phyloP scores from a whole-genome alignment of 2,797 vertebrate genomes.

The Alosa sapidissima region DNA sequence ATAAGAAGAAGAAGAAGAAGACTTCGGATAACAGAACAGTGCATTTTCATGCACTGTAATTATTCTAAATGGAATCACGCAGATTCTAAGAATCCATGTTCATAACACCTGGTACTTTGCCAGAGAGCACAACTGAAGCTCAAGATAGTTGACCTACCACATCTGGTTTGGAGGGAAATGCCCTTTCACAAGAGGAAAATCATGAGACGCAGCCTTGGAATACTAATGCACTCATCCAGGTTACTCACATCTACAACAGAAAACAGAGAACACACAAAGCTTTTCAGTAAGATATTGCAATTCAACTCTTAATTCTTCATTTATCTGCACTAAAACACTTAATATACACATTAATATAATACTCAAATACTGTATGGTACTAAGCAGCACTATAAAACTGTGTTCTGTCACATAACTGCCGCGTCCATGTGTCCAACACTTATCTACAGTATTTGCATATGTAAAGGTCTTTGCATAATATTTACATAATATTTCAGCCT shows the following conservation, averaged over 20 bases:
- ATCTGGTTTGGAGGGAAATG: background rate
- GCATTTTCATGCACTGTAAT: no score
- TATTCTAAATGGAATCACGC: background rate
- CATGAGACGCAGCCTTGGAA: background rate
- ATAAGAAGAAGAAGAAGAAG: no score
- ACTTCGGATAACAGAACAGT: no score
- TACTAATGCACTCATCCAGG: background rate
- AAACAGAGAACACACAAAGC: background rate
- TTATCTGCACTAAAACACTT: background rate
- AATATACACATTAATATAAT: background rate
- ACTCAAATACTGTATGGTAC: background rate
- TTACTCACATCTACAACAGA: background rate
- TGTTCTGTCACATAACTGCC: background rate
- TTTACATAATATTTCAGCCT: background rate
- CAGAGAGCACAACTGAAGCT: background rate
- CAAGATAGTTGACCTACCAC: conserved; percentile 21
- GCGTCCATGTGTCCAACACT: background rate
- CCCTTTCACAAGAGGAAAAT: background rate
- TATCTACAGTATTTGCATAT: background rate
- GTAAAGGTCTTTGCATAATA: background rate
- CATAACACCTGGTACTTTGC: background rate
- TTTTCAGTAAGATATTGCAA: background rate
- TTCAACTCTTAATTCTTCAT: background rate
- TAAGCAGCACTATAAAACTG: background rate
- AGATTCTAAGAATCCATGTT: background rate